A percentile compares a stretch with the other conserved stretches of the same genome.
Evolutionary conservation across 2,797 vertebrate species (phyloP).

Genomic region (Sarcoramphus papa): DNA sequence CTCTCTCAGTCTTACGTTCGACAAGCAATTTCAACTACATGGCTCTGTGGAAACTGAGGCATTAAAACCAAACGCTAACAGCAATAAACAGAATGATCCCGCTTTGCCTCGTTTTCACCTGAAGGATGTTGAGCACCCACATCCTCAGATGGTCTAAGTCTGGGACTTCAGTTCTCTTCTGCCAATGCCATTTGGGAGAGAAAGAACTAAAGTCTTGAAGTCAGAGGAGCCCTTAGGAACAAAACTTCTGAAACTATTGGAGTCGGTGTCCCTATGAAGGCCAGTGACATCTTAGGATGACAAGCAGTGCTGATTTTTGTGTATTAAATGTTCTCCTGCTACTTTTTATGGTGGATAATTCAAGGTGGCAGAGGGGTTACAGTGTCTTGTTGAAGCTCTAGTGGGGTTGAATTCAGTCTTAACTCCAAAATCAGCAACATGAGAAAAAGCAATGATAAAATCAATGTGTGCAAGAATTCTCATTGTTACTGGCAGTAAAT

Average conservation of each 20-base stretch:
- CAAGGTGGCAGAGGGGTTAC: not conserved
- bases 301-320: not conserved
- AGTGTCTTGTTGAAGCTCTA: not conserved
- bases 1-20: not conserved
- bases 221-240: not conserved
- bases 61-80: not conserved
- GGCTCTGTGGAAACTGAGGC: not conserved
- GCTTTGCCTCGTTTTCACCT: not conserved
- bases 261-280: not conserved
- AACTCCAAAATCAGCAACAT: not conserved
- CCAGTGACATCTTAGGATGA: not conserved
- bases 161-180: not conserved
- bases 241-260: not conserved
- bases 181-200: not conserved
- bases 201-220: not conserved
- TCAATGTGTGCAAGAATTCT: not conserved
- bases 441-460: not conserved
- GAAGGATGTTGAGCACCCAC: not conserved
- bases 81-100: not conserved
- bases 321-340: not conserved
- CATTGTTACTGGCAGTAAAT: not conserved
- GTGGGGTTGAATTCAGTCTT: not conserved
- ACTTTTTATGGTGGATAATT: not conserved
- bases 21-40: not conserved
- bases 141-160: not conserved